Percentiles rank a stretch among this genome's conserved stretches.
Evolutionary conservation across 2,113 vertebrate genomes (phyloP).

Genomic region (Gorsachius goisagi): DNA sequence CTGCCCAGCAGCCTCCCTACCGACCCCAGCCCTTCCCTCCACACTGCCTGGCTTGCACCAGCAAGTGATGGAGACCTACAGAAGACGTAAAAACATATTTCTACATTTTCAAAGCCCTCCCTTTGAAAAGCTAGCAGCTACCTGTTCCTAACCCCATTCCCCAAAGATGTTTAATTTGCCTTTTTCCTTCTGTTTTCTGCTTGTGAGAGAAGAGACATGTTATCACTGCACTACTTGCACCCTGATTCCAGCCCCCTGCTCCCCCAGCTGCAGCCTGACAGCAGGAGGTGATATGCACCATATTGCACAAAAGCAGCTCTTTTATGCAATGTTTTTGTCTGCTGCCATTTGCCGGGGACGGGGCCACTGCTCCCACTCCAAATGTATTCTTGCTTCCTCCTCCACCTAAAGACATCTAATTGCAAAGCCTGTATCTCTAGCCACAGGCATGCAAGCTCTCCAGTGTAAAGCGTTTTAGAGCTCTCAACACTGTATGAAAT

Average conservation of each 20-base stretch:
- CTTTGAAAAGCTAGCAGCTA: not conserved
- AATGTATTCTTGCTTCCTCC: not conserved
- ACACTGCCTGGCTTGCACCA: not conserved
- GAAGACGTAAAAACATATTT: accelerated
- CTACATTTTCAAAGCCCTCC: not conserved
- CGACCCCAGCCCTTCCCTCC: not conserved
- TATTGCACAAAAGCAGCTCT: not conserved
- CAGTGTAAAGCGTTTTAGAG: not conserved
- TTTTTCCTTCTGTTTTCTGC: not conserved
- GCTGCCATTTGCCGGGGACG: constrained; percentile 43
- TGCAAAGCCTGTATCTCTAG: constrained; percentile 5
- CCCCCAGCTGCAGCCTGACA: not conserved
- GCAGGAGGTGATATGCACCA: not conserved
- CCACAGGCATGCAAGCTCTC: not conserved
- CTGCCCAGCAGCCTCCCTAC: not conserved
- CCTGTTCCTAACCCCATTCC: not conserved
- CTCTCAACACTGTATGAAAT: not conserved
- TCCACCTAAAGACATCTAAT: not conserved
- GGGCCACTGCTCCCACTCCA: not conserved
- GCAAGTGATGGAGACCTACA: accelerated
- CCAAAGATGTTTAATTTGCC: not conserved
- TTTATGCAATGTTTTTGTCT: accelerated
- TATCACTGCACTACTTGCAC: not conserved
- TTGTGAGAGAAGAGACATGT: not conserved
- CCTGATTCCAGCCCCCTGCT: not conserved